These are phyloP conservation scores for Falco naumanni DNA, from an alignment of 2,797 vertebrate species.

Conservation along the genomic window DNA sequence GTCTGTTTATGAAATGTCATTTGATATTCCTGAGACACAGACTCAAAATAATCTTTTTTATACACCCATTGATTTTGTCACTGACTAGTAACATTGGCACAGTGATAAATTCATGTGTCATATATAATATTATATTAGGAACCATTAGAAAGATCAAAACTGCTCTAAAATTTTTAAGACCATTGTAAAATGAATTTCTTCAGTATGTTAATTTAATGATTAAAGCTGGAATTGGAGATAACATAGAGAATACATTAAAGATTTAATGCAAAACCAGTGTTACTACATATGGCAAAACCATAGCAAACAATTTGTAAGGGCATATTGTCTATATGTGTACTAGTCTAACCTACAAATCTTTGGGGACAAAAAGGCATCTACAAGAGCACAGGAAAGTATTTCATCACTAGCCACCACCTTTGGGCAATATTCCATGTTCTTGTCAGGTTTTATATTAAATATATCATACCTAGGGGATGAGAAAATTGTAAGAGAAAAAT, in stretches of 20 bases:
- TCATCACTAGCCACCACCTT: neutral
- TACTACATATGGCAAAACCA: neutral
- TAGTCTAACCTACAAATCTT: neutral
- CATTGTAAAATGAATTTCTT: neutral
- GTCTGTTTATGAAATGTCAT: neutral
- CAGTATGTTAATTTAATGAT: neutral
- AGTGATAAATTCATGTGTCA: neutral
- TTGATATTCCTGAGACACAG: slow-evolving; percentile 13
- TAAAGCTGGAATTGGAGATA: neutral
- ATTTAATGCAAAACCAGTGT: neutral
- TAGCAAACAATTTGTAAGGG: neutral
- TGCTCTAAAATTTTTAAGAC: neutral
- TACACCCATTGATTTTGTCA: neutral
- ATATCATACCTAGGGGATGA: neutral
- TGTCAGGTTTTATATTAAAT: neutral
- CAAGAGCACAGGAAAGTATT: neutral
- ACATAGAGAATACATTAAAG: neutral
- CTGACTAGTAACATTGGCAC: neutral
- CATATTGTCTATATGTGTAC: neutral
- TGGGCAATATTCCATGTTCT: neutral
- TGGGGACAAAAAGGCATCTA: neutral
- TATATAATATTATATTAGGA: neutral
- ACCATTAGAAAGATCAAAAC: neutral
- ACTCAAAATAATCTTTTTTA: neutral
- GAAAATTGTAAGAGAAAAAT: neutral